Evolutionary conservation across 2,113 vertebrate species (phyloP), one percentile per base, ranked within the genome.

Genomic region (Dasyurus viverrinus): DNA sequence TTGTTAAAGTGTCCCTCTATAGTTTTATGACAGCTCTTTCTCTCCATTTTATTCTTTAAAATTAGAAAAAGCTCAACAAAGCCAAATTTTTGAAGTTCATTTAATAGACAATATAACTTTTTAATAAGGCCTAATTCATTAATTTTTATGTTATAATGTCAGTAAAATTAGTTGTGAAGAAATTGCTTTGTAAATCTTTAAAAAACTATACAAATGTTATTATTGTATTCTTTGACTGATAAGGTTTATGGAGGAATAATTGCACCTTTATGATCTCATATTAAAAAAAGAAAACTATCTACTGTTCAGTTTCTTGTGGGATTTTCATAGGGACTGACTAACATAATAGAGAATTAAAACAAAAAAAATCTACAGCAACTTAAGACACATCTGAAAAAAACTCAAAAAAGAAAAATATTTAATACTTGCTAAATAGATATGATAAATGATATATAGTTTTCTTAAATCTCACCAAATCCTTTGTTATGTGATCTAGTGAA

Each of bases 251-350:
- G 90, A 89, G 96, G 93, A 16, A 60, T 36, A 19, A 68, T 9
- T 53, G 26, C 25, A 95, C 1, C 23, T 89, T 9, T 27, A 3
- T 54, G 60, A 19, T 14, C 90, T 92, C 46, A 90, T 0, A 0
- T 76, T 53, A 6, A 6, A 76, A 76, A 76, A 94, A 53, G 0
- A 12, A 46, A 94, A 30, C 57, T 93, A 0, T 93, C 94, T 48
- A 57, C 14, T 90, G 92, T 95, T 54, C 90, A 27, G 91, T 95
- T 93, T 93, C 48, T 95, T 19, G 47, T 90, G 22, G 54, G 12
- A 48, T 89, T 53, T 36, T 53, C 76, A 90, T 89, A 42, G 55
- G 24, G 9, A 55, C 47, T 93, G 48, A 47, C 55, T 24, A 93
- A 89, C 89, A 92, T 26, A 92, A 89, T 91, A 22, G 10, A 68